A percentile compares a stretch with the other conserved stretches of the same genome.
These are phyloP conservation scores for Echiichthys vipera DNA, from an alignment of 2,797 vertebrate species.

Conservation along the genomic window DNA sequence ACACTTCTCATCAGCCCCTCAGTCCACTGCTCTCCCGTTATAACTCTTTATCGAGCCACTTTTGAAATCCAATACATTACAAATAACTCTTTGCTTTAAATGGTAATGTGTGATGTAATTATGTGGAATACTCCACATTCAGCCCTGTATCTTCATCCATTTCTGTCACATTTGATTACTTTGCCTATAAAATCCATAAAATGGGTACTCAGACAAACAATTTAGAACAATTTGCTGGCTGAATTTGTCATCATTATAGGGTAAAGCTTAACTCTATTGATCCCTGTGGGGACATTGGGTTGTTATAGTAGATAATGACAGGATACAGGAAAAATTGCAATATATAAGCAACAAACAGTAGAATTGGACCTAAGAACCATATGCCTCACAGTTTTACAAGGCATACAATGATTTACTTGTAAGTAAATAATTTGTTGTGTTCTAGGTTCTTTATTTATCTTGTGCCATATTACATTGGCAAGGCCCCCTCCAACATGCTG, in stretches of 20 bases:
- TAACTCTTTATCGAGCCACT: slow-evolving; percentile 9
- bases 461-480: too few relatives aligned
- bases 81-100: slow-evolving; percentile 11
- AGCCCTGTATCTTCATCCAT: slow-evolving; percentile 29
- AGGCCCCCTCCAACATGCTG: too few relatives aligned
- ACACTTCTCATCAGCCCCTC: slow-evolving; percentile 3
- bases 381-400: neutral
- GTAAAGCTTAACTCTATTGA: slow-evolving; percentile 50
- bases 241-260: slow-evolving; percentile 50
- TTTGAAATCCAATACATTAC: slow-evolving; percentile 35
- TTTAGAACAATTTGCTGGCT: slow-evolving; percentile 44
- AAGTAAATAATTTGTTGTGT: too few relatives aligned
- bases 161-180: slow-evolving; percentile 60
- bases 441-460: too few relatives aligned
- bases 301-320: slow-evolving; percentile 36
- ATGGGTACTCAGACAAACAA: slow-evolving; percentile 45
- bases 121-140: slow-evolving; percentile 4
- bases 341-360: slow-evolving; percentile 10
- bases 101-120: slow-evolving; percentile 23
- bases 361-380: neutral
- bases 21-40: neutral
- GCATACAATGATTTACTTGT: slow-evolving; percentile 5
- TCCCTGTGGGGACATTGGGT: slow-evolving; percentile 41
- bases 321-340: slow-evolving; percentile 31
- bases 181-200: slow-evolving; percentile 48